Percentiles rank a stretch among this genome's conserved stretches.
These are phyloP conservation scores for Sternarchorhynchus goeldii DNA, from an alignment of 2,797 vertebrate species.

Conservation along the genomic window DNA sequence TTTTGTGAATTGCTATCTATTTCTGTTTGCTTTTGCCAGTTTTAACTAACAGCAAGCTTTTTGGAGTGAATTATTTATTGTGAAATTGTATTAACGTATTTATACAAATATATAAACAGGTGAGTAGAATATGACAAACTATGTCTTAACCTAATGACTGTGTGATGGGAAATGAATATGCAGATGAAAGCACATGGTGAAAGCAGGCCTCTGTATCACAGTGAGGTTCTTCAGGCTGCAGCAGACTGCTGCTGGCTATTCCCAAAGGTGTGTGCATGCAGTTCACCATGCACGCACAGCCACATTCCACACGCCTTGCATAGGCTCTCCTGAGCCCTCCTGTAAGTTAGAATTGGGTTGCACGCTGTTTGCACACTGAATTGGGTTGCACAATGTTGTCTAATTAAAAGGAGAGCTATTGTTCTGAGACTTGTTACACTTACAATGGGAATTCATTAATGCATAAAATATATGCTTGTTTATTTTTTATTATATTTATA, in stretches of 20 bases:
- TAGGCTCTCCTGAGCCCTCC: neutral
- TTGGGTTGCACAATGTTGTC: neutral
- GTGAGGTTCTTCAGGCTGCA: constrained; percentile 32
- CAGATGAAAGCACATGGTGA: no score
- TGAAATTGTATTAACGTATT: no score
- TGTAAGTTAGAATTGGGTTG: neutral
- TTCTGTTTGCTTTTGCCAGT: no score
- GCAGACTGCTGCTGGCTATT: constrained; percentile 11
- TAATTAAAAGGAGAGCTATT: neutral
- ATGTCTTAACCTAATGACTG: no score
- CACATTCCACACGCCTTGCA: neutral
- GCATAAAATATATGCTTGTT: no score
- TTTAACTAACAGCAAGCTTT: no score
- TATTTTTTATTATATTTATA: no score
- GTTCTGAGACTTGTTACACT: neutral
- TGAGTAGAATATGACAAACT: no score
- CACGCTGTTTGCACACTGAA: neutral
- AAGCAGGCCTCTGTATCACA: neutral
- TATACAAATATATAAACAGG: no score
- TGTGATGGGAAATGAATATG: no score
- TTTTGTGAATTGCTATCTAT: no score
- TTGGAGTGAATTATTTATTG: no score
- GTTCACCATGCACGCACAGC: neutral
- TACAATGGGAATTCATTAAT: neutral
- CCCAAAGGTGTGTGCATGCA: constrained; percentile 4